Base-by-base conservation (phyloP, 2,113 vertebrate genomes). In the Ovibos moschatus region DNA sequence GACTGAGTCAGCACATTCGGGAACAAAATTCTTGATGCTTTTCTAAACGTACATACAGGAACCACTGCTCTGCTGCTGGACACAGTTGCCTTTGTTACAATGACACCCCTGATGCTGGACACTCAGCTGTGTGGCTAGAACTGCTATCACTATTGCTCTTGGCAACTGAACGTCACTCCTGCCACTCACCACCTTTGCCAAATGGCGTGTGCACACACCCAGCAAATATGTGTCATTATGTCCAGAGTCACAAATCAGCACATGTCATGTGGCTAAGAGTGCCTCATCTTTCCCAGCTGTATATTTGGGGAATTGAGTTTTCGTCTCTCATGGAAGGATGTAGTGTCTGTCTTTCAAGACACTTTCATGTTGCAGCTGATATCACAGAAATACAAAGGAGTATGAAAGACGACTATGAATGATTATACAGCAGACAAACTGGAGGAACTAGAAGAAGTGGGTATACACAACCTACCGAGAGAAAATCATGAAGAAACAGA, bases 41-140 rank as follows among this genome's bases (percentile, higher is more conserved):
- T 30, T 79, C 43, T 79, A 79, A 47, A 10, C 2, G 47, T 79
- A 15, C 76, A 47, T 30, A 47, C 7, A 79, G 45, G 15, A 74
- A 79, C 13, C 43, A 30, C 76, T 50, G 25, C 45, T 47, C 43
- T 50, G 76, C 8, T 30, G 27, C 45, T 30, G 43, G 43, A 7
- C 76, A 17, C 50, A 55, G 40, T 45, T 45, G 25, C 74, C 13
- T 27, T 76, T 45, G 13, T 78, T 45, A 45, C 25, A 10, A 14
- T 16, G n/a, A 74, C 15, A 50, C 9, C 10, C 33, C 25, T 55
- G 21, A 7, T 43, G 85, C 45, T 9, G 21, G 36, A 28, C 6
- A 33, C 28, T 21, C 13, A 43, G 12, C 19, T 47, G 14, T 28
- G 19, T 0, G 7, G 45, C 9, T 3, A 3, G 6, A 47, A 64